A percentile compares a stretch with the other conserved stretches of the same genome.
Conservation (phyloP, 2,797 vertebrate species). For the Amazona finschi region DNA sequence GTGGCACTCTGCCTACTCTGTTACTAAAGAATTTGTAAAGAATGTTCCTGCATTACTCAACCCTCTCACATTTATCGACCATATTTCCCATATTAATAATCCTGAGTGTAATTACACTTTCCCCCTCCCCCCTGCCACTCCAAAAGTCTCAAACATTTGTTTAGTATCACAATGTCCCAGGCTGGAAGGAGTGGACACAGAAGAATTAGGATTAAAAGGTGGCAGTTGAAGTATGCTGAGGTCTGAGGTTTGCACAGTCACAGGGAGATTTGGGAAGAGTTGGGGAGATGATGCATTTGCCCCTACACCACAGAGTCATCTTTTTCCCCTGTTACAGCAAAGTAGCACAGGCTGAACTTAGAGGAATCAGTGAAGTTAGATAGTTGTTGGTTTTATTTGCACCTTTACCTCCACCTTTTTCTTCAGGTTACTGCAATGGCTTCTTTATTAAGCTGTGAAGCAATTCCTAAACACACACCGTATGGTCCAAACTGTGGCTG, state of each 20-base stretch:
- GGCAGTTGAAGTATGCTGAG: background rate
- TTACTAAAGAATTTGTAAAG: constrained; percentile 54
- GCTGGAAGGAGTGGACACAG: background rate
- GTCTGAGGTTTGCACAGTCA: background rate
- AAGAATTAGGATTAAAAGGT: background rate
- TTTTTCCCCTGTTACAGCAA: background rate
- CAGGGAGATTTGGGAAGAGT: background rate
- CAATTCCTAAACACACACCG: background rate
- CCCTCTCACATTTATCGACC: constrained; percentile 50
- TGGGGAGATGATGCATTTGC: background rate
- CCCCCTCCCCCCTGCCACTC: background rate
- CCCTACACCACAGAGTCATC: background rate
- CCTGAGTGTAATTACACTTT: background rate
- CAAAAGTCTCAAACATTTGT: constrained; percentile 43
- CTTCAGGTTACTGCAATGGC: background rate
- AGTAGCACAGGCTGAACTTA: background rate
- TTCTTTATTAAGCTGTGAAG: background rate
- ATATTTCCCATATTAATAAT: constrained; percentile 64
- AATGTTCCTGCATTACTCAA: constrained; percentile 55
- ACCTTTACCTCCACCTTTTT: background rate
- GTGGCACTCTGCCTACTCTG: constrained; percentile 9
- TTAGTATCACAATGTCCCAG: constrained; percentile 14
- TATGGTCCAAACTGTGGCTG: background rate
- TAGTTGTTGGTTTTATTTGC: background rate
- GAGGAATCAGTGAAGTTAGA: background rate